phyloP scores from a whole-genome alignment of 1,140 invertebrate species.

The Drosophila guanche region DNA sequence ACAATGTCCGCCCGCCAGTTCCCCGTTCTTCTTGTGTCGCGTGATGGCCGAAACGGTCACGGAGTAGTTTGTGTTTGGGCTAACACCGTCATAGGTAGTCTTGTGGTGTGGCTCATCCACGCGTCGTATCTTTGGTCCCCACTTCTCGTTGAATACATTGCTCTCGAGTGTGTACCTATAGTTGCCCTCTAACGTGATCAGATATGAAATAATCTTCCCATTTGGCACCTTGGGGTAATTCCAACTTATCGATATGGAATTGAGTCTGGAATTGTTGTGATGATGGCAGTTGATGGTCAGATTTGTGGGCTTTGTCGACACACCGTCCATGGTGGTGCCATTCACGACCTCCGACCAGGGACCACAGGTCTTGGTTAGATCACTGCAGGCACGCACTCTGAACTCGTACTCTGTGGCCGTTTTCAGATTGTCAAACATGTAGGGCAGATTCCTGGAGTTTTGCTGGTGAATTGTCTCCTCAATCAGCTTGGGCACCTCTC shows the following conservation, averaged over 20 bases:
- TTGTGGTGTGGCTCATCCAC: constrained; percentile 84
- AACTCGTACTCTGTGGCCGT: constrained; percentile 91
- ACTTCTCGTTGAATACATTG: constrained; percentile 84
- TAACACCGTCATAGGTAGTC: constrained; percentile 84
- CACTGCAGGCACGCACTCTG: constrained; percentile 89
- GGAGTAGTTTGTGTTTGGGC: constrained; percentile 92
- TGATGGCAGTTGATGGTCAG: constrained; percentile 87
- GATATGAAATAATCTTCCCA: constrained; percentile 87
- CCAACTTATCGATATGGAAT: constrained; percentile 89
- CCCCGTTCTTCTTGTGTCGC: constrained; percentile 87
- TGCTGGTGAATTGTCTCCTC: constrained; percentile 87
- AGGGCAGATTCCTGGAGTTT: constrained; percentile 87
- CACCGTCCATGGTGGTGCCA: constrained; percentile 91
- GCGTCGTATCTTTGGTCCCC: constrained; percentile 86
- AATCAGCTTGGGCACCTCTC: constrained; percentile 84
- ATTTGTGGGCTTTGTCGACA: constrained; percentile 85
- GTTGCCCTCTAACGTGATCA: constrained; percentile 86
- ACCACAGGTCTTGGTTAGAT: constrained; percentile 90
- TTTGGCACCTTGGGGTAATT: constrained; percentile 88
- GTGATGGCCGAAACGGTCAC: constrained; percentile 89
- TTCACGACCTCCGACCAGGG: constrained; percentile 89
- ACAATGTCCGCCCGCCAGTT: constrained; percentile 85
- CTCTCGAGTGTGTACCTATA: constrained; percentile 86
- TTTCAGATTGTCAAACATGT: constrained; percentile 90
- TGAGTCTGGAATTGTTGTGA: constrained; percentile 86